Conservation (phyloP, 2,113 vertebrate species). For the Channa argus region DNA sequence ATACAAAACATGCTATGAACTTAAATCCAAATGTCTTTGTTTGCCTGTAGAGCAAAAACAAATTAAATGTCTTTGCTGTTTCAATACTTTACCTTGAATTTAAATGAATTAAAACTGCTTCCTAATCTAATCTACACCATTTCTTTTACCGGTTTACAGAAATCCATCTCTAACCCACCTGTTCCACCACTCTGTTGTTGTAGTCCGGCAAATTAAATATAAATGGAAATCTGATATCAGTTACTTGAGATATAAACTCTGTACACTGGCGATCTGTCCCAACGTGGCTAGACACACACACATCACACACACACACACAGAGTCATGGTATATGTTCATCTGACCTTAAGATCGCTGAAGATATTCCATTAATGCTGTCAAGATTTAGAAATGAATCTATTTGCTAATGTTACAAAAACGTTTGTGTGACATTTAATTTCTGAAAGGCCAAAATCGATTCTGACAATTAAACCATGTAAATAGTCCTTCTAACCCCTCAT, state of each 20-base stretch:
- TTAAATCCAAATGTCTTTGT: too few relatives aligned
- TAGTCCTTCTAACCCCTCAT: too few relatives aligned
- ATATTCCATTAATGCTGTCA: conserved; percentile 3
- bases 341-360: conserved; percentile 6
- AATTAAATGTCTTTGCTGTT: too few relatives aligned
- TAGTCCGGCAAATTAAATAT: conserved; percentile 77
- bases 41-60: too few relatives aligned
- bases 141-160: neutral
- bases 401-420: neutral
- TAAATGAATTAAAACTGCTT: neutral
- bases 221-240: conserved; percentile 78
- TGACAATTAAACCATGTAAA: too few relatives aligned
- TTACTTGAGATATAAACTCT: conserved; percentile 64
- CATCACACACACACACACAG: neutral
- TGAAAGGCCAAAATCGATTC: too few relatives aligned
- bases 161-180: neutral
- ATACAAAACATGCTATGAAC: too few relatives aligned
- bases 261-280: conserved; percentile 33
- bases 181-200: conserved; percentile 61
- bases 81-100: neutral
- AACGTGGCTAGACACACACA: conserved; percentile 44
- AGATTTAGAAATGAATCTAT: conserved; percentile 6
- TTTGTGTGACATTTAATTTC: too few relatives aligned
- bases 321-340: conserved; percentile 5
- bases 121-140: neutral